phyloP scores from a whole-genome alignment of 2,797 vertebrate genomes.

The Falco concolor region DNA sequence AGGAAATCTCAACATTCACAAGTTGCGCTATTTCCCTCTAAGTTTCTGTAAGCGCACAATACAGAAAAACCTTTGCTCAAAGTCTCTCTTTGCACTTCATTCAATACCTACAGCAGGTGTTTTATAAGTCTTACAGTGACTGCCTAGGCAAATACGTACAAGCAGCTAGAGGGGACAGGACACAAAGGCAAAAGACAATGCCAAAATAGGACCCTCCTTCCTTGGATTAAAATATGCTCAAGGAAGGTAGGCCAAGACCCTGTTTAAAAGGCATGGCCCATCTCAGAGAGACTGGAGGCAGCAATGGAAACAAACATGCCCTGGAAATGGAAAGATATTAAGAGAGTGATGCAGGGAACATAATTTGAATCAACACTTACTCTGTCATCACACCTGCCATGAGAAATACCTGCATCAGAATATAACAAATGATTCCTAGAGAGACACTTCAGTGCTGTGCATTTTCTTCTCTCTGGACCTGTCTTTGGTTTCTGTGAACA shows the following conservation, averaged over 20 bases:
- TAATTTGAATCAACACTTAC: fast-evolving
- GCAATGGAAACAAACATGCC: background rate
- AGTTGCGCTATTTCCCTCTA: background rate
- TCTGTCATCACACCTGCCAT: background rate
- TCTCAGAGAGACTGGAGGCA: background rate
- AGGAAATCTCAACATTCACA: background rate
- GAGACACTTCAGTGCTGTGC: background rate
- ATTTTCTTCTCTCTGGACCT: background rate
- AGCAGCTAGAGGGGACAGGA: background rate
- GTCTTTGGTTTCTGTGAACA: background rate
- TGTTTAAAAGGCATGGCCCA: background rate
- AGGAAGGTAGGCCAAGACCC: background rate
- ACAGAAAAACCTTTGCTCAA: background rate
- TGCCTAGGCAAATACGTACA: background rate
- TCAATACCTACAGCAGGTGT: background rate
- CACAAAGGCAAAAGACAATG: background rate
- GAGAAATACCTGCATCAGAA: background rate
- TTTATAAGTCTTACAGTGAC: background rate
- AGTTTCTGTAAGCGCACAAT: background rate
- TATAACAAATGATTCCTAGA: background rate
- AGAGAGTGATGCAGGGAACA: background rate
- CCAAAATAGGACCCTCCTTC: background rate
- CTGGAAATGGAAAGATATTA: background rate
- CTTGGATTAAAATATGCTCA: background rate
- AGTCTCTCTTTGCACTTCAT: background rate